phyloP scores from a whole-genome alignment of 2,888 invertebrate genomes.

The Drosophila suboccidentalis region DNA sequence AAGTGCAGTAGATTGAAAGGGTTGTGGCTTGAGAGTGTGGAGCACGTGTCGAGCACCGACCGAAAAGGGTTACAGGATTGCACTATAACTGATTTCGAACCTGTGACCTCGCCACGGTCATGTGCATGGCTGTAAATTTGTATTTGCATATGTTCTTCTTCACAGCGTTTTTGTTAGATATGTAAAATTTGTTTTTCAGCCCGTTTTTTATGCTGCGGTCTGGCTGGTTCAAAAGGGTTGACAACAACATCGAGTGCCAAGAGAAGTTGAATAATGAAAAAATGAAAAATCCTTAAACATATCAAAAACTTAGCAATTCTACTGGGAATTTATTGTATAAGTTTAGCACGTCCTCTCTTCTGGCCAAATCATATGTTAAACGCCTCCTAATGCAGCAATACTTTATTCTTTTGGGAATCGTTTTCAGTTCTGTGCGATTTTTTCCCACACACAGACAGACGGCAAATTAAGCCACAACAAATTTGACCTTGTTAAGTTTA shows the following conservation, averaged over 20 bases:
- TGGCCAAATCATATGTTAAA: constrained; percentile 36
- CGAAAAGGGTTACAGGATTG: constrained; percentile 29
- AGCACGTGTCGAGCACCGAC: constrained; percentile 66
- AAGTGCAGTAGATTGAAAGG: constrained; percentile 55
- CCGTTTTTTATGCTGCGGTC: constrained; percentile 40
- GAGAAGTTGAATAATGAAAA: not conserved
- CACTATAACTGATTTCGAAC: constrained; percentile 32
- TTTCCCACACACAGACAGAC: constrained; percentile 69
- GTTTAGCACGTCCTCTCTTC: constrained; percentile 15
- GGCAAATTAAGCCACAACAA: constrained; percentile 67
- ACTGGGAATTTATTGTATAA: constrained; percentile 28
- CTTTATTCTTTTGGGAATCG: constrained; percentile 1
- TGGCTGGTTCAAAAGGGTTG: constrained; percentile 52
- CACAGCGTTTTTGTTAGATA: constrained; percentile 49
- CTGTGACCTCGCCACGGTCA: constrained; percentile 38
- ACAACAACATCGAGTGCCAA: constrained; percentile 14
- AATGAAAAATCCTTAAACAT: not conserved
- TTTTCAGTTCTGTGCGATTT: constrained; percentile 19
- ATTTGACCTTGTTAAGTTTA: constrained; percentile 75
- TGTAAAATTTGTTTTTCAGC: constrained; percentile 48
- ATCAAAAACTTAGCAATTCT: constrained; percentile 1
- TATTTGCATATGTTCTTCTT: constrained; percentile 69
- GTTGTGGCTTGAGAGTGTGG: constrained; percentile 51
- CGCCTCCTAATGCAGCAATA: constrained; percentile 42
- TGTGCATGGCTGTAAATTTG: constrained; percentile 24